These are phyloP conservation scores for Oedothorax gibbosus DNA, from an alignment of 1,140 invertebrate genomes.

Conservation along the genomic window DNA sequence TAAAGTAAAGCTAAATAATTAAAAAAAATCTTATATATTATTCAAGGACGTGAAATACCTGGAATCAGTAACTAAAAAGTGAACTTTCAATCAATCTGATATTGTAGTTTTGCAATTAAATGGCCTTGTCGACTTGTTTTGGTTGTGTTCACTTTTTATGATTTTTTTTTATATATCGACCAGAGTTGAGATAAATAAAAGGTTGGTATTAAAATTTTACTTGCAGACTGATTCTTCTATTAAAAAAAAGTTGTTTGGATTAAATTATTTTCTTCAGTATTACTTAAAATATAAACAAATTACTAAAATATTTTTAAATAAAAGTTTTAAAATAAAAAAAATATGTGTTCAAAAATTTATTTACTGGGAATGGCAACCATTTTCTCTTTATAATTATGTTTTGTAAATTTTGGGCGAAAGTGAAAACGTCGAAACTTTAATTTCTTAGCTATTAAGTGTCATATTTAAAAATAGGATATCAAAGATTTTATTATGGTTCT, in stretches of 20 bases:
- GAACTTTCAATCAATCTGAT: no score
- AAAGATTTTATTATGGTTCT: background rate
- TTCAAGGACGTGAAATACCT: slow-evolving; percentile 14
- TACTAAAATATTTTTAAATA: background rate
- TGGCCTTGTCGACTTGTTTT: slow-evolving; percentile 22
- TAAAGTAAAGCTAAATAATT: no score
- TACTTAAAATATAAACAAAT: background rate
- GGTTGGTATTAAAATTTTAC: no score
- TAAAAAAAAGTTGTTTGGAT: background rate
- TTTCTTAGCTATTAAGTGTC: no score
- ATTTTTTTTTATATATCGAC: no score
- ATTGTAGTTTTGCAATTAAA: slow-evolving; percentile 1
- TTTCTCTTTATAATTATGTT: slow-evolving; percentile 37
- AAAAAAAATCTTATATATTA: no score
- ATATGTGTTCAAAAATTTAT: background rate
- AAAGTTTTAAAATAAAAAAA: background rate
- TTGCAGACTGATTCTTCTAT: no score
- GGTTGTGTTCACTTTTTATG: no score
- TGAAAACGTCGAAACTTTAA: slow-evolving; percentile 56
- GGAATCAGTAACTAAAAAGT: background rate
- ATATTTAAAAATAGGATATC: background rate
- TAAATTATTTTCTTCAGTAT: background rate
- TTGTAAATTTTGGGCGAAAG: slow-evolving; percentile 55
- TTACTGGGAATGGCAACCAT: slow-evolving; percentile 18
- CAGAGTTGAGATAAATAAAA: no score